Evolutionary conservation across 2,888 invertebrate species (phyloP).

Genomic region (Drosophila mimica): DNA sequence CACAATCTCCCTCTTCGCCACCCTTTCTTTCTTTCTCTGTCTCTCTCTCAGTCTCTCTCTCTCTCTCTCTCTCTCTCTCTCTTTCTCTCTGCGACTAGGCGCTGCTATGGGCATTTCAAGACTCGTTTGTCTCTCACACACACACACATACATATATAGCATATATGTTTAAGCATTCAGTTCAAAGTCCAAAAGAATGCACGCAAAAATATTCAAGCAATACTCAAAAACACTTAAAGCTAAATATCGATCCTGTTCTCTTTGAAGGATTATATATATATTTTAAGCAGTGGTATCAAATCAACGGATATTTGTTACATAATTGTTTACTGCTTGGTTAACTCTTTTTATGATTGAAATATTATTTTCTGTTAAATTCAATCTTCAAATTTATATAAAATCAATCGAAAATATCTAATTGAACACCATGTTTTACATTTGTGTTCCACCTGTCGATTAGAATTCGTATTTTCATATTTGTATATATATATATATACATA

Average conservation of each 20-base stretch:
- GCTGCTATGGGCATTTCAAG: slow-evolving; percentile 45
- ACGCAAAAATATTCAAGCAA: slow-evolving; percentile 12
- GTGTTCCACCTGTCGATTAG: neutral
- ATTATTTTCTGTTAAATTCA: no score
- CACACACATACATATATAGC: slow-evolving; percentile 6
- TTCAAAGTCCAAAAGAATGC: slow-evolving; percentile 57
- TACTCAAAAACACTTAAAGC: slow-evolving; percentile 3
- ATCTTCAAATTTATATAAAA: no score
- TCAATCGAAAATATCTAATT: no score
- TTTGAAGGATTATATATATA: neutral
- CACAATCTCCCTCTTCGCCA: slow-evolving; percentile 18
- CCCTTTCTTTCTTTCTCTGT: slow-evolving; percentile 3
- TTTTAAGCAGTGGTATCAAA: neutral
- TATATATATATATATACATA: no score
- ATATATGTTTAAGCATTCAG: slow-evolving; percentile 14
- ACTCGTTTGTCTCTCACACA: slow-evolving; percentile 53
- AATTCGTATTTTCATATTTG: neutral
- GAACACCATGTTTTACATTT: no score
- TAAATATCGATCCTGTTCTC: neutral
- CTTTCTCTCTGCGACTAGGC: slow-evolving; percentile 1
- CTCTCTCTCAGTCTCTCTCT: neutral
- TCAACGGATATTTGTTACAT: no score
- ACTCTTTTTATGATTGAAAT: neutral
- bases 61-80: neutral
- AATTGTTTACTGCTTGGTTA: neutral